Base-by-base conservation (phyloP, 2,888 invertebrate genomes). In the Drosophila quasianomalipes region DNA sequence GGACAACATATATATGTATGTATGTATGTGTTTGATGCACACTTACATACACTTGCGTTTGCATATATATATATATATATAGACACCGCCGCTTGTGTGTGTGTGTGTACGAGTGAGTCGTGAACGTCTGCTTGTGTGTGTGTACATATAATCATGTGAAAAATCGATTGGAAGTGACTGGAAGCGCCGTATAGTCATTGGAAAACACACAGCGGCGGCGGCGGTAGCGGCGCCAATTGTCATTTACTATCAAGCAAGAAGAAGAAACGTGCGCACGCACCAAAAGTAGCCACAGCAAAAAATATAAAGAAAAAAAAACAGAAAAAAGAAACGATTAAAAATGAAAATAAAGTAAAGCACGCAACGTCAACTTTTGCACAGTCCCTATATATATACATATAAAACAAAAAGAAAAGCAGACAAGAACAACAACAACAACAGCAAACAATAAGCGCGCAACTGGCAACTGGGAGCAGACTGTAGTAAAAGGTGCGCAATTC, bases 161-260 rank as follows among this genome's bases (percentile, higher is more conserved):
- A 92, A 92, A 92, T 92, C 92, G 92, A 92, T 92, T 92, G 92
- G 92, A 92, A 92, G 71, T 28, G 52, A 76, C 74, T 81, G 81
- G 81, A 81, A 82, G 64, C 59, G 59, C 62, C 71, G 65, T 74
- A 63, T 74, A 70, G 73, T 86, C 75, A 78, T 66, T 78, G 78
- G 87, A 86, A 84, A 59, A 70, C 77, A 57, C 64, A 76, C 74
- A 60, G 78, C 67, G 70, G 74, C 74, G 62, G 78, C 70, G 70
- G 74, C 82, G 81, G 70, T 77, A 72, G 83, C 79, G 85, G 87
- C 87, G 89, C 85, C 89, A 85, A 85, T 85, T 85, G 87, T 85
- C 87, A 89, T 82, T 84, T 79, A 86, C 89, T 80, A 88, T 82
- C 71, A 72, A 83, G 70, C 47, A 85, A 85, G 90, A 86, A 88